Evolutionary conservation across 2,888 invertebrate genomes (phyloP).

Genomic region (Deroplatys truncata): DNA sequence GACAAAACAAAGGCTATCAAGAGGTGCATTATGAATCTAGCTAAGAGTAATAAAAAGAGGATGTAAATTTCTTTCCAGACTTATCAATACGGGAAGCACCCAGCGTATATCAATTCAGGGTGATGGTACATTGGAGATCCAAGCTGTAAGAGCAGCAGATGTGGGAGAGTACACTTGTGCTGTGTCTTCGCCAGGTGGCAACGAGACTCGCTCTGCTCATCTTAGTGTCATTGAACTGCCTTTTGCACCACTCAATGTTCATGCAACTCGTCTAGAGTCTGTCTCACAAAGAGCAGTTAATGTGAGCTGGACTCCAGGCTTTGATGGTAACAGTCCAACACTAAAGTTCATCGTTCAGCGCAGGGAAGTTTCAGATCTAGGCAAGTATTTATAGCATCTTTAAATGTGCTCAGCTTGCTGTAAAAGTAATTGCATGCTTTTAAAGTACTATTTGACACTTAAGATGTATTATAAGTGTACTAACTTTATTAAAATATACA

Average conservation of each 20-base stretch:
- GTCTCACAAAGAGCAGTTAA: conserved; percentile 71
- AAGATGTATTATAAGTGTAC: no score
- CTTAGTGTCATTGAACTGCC: conserved; percentile 92
- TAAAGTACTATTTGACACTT: no score
- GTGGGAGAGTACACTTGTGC: conserved; percentile 92
- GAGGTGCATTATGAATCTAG: no score
- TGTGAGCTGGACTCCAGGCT: conserved; percentile 91
- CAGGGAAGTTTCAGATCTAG: conserved; percentile 81
- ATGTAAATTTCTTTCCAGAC: conserved; percentile 40
- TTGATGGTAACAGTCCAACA: conserved; percentile 95
- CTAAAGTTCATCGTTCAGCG: conserved; percentile 89
- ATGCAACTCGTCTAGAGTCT: conserved; percentile 59
- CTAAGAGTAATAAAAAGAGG: neutral
- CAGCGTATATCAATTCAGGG: conserved; percentile 68
- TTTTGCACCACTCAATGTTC: conserved; percentile 84
- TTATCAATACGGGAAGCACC: conserved; percentile 58
- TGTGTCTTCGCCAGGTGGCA: conserved; percentile 86
- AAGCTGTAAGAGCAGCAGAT: conserved; percentile 85
- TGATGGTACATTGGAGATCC: conserved; percentile 84
- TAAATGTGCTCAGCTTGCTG: neutral
- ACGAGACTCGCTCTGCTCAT: conserved; percentile 82
- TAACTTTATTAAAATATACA: no score
- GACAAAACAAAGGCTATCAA: neutral
- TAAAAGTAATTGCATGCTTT: no score
- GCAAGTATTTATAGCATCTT: conserved; percentile 48